These are phyloP conservation scores for Aphidoletes aphidimyza DNA, from an alignment of 2,888 invertebrate genomes.

Conservation along the genomic window DNA sequence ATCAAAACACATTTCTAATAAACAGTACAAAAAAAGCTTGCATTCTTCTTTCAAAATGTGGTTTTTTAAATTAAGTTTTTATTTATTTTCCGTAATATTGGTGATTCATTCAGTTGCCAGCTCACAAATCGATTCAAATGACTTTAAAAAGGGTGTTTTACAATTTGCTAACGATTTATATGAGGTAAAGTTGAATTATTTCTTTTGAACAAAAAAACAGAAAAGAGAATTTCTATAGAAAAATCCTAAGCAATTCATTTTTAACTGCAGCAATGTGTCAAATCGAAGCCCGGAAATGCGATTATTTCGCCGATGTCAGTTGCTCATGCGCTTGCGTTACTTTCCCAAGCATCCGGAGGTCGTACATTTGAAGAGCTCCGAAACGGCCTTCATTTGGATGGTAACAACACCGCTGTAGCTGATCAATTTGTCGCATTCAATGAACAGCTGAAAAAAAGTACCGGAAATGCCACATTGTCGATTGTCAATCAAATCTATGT, in stretches of 20 bases:
- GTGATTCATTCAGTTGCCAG: too few species aligned
- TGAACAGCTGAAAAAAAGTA: background rate
- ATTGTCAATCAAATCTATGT: background rate
- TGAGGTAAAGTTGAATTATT: too few species aligned
- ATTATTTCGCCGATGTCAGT: slow-evolving; percentile 78
- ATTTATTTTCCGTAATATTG: too few species aligned
- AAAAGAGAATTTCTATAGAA: too few species aligned
- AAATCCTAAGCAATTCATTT: background rate
- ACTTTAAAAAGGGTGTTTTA: too few species aligned
- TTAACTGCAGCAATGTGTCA: background rate
- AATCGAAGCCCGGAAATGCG: slow-evolving; percentile 70
- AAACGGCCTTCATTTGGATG: background rate
- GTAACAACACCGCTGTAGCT: background rate
- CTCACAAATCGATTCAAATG: too few species aligned
- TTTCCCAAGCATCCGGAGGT: background rate
- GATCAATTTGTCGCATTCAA: background rate
- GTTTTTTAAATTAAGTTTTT: too few species aligned
- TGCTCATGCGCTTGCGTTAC: background rate
- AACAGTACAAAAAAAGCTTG: too few species aligned
- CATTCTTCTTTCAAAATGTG: too few species aligned
- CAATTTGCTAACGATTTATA: too few species aligned
- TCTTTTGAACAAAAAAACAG: too few species aligned
- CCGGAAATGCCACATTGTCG: background rate
- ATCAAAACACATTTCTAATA: too few species aligned
- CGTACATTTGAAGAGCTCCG: background rate